phyloP scores from a whole-genome alignment of 2,797 vertebrate species.

The Poeciliopsis presidionis region DNA sequence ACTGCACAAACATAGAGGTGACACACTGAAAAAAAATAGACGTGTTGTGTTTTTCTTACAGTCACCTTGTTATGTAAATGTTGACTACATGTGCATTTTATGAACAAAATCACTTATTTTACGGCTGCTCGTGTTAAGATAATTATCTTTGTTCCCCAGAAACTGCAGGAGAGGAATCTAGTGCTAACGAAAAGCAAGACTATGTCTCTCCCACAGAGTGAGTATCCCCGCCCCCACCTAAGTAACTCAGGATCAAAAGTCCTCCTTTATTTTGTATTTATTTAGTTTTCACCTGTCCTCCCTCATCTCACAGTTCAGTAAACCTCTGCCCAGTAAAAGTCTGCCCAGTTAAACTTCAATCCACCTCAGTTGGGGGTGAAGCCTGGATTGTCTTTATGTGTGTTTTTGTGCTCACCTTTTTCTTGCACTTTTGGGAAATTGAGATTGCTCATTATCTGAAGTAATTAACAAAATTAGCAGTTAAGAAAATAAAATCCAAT shows the following conservation, averaged over 20 bases:
- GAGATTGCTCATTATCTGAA: background rate
- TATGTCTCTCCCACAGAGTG: conserved; percentile 76
- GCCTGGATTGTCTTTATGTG: conserved; percentile 40
- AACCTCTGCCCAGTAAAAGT: conserved; percentile 33
- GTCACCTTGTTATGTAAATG: background rate
- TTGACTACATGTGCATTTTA: background rate
- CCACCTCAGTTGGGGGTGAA: conserved; percentile 59
- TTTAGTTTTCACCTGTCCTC: conserved; percentile 61
- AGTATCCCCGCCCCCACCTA: conserved; percentile 47
- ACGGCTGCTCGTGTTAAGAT: conserved; percentile 36
- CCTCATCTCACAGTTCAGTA: conserved; percentile 48
- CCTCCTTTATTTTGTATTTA: conserved; percentile 47
- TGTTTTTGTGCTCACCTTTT: conserved; percentile 9
- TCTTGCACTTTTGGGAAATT: background rate
- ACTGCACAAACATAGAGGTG: background rate
- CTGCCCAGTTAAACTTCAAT: conserved; percentile 69
- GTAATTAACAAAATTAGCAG: background rate
- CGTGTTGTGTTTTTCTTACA: background rate
- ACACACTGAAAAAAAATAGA: background rate
- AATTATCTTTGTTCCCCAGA: conserved; percentile 79
- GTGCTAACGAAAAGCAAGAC: conserved; percentile 77
- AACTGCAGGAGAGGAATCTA: conserved; percentile 84
- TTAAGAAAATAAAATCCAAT: background rate
- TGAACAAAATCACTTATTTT: conserved; percentile 25
- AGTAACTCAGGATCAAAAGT: background rate